Evolutionary conservation across 2,113 vertebrate species (phyloP), one percentile per base, ranked within the genome.

Genomic region (Crotophaga sulcirostris): DNA sequence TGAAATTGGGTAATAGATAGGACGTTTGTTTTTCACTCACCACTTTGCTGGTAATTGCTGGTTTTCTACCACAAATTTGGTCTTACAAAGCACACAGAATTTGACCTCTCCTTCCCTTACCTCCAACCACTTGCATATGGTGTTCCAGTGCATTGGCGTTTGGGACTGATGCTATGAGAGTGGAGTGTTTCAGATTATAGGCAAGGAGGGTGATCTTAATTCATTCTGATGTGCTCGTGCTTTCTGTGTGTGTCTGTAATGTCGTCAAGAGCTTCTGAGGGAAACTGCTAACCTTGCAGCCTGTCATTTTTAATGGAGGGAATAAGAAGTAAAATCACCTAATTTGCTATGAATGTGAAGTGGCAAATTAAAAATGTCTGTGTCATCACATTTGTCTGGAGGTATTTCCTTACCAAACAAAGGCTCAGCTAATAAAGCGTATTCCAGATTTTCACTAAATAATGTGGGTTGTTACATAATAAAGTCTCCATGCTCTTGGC

Each of bases 301-400:
- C 96, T 97, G 97, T 97, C 97, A 9, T 73, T 75, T 90, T 74
- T 67, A 96, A 96, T 97, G 95, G 36, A 81, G 60, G 63, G 66
- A 86, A 55, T 82, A 90, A 86, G 69, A 58, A 68, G 38, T 60
- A 93, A 96, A 97, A 89, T 93, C 96, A 83, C 76, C 84, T 95
- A 94, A 96, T 97, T 96, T 94, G 87, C 90, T 94, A 20, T 77
- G 89, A 97, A 96, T 0, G 54, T 83, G 89, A 95, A 97, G 72
- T 87, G 92, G 92, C 87, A 95, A 96, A 97, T 97, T 94, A 96
- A 95, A 97, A 96, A 96, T 93, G 88, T 66, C 77, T 94, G 92
- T 95, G 94, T 96, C 92, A 96, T 96, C 91, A 96, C 94, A 96
- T 95, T 95, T 96, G 86, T 95, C 94, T 90, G 77, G 89, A 96